A percentile compares a stretch with the other conserved stretches of the same genome.
Evolutionary conservation across 2,888 invertebrate species (phyloP).

Genomic region (Aspidapion aeneum): DNA sequence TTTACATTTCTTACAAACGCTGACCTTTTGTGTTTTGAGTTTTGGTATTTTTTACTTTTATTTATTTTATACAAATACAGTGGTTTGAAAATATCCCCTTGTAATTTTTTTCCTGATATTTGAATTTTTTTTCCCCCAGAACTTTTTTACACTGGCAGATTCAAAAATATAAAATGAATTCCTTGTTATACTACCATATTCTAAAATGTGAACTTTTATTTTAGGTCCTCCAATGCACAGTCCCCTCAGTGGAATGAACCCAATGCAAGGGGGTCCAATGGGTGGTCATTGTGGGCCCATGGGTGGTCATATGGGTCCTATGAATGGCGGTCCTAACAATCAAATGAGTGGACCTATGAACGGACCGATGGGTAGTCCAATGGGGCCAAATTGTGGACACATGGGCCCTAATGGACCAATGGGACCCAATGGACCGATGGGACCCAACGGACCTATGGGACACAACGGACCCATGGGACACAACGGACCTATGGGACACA

Average conservation of each 20-base stretch:
- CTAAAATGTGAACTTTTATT: no score
- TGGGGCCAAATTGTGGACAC: slow-evolving; percentile 47
- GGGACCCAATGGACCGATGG: slow-evolving; percentile 46
- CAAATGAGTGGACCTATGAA: slow-evolving; percentile 70
- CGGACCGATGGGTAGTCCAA: slow-evolving; percentile 59
- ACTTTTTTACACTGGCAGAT: no score
- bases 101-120: no score
- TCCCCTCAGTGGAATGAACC: slow-evolving; percentile 65
- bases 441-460: slow-evolving; percentile 35
- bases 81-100: no score
- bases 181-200: no score
- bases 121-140: no score
- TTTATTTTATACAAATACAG: no score
- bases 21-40: no score
- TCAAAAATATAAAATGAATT: no score
- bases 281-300: slow-evolving; percentile 40
- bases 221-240: slow-evolving; percentile 52
- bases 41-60: no score
- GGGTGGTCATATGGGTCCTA: slow-evolving; percentile 54
- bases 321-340: slow-evolving; percentile 58
- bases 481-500: slow-evolving; percentile 43
- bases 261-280: slow-evolving; percentile 36
- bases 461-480: slow-evolving; percentile 45
- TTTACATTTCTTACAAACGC: no score
- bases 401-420: slow-evolving; percentile 42